Base-by-base conservation (phyloP, 2,113 vertebrate species). In the Aphelocoma coerulescens region DNA sequence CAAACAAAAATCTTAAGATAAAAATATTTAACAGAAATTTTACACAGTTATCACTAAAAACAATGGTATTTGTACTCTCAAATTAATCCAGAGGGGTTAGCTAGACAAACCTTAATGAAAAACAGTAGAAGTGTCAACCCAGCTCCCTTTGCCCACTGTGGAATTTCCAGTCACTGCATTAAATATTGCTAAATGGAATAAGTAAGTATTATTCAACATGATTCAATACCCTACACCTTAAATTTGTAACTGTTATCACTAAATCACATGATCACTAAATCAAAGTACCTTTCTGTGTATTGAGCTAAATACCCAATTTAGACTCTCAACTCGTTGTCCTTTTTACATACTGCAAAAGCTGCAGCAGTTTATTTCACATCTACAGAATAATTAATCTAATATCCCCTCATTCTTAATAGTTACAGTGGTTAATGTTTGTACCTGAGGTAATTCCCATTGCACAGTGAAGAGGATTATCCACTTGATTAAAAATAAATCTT, bases 401-500 rank as follows among this genome's bases (percentile, higher is more conserved):
- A 96, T 96, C 49, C 26, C 77, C 83, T 92, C 85, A 92, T 69
- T 91, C 76, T 81, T 92, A 94, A 89, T 52, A 89, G 92, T 91
- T 96, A 92, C 73, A 96, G 65, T 95, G 61, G 95, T 84, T 96
- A 93, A 93, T 86, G 93, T 96, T 96, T 95, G 78, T 95, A 97
- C 79, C 90, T 96, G 72, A 93, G 79, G 85, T 96, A 96, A 96
- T 93, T 96, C 88, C 85, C 93, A 87, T 62, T 75, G 73, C 95
- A 87, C 76, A 92, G 65, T 46, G 88, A 90, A 87, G 88, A 93
- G 83, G 91, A 95, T 96, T 95, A 96, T 91, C 88, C 83, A 96
- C 96, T 96, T 94, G 95, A 95, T 96, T 96, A 97, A 97, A 96
- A 96, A 96, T 95, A 96, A 96, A 96, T 97, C 96, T 96, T 97